Percentiles rank a stretch among this genome's conserved stretches.
phyloP scores from a whole-genome alignment of 2,797 vertebrate genomes.

The Tenualosa thibaudeaui region DNA sequence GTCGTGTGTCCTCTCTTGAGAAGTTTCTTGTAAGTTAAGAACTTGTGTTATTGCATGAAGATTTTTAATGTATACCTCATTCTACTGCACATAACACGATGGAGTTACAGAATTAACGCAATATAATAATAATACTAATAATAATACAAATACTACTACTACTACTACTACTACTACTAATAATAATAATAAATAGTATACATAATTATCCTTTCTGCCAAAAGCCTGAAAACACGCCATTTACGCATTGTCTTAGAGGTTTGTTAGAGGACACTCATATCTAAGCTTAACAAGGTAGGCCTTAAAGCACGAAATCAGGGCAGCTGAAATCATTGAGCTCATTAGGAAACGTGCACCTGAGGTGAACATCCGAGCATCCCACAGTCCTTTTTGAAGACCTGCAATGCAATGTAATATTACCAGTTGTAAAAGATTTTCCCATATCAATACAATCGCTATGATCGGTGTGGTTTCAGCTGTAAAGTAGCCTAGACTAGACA shows the following conservation, averaged over 20 bases:
- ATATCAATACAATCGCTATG: neutral
- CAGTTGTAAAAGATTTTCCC: neutral
- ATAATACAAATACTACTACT: no score
- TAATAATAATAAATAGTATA: neutral
- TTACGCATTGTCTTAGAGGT: neutral
- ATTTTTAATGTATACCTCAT: no score
- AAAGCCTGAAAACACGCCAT: neutral
- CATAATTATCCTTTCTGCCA: no score
- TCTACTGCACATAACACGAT: neutral
- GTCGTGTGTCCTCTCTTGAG: conserved; percentile 33
- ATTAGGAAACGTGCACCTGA: neutral
- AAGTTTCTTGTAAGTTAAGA: neutral
- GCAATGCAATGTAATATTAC: no score
- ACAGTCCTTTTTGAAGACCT: no score
- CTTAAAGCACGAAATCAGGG: neutral
- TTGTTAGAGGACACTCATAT: neutral
- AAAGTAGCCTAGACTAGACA: neutral
- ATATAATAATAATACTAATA: neutral
- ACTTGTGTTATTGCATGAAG: neutral
- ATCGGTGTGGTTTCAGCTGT: neutral
- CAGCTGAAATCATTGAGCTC: neutral
- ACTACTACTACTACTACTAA: no score
- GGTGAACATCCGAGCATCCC: neutral
- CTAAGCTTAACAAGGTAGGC: neutral
- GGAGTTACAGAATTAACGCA: neutral